phyloP scores from a whole-genome alignment of 2,888 invertebrate genomes.

The Nephrotoma flavescens region DNA sequence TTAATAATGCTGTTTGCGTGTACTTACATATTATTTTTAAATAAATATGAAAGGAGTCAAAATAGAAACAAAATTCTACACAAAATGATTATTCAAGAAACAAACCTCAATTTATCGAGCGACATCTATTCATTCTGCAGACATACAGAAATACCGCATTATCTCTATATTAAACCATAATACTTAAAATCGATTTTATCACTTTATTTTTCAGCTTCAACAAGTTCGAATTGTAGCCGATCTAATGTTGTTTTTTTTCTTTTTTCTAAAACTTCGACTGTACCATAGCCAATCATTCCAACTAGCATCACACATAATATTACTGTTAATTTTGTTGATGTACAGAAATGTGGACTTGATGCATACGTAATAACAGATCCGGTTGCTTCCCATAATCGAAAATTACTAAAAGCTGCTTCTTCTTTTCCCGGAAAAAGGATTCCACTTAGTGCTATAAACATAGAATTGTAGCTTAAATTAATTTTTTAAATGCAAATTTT shows the following conservation, averaged over 20 bases:
- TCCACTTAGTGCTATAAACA: conserved; percentile 57
- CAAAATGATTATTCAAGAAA: too few species aligned
- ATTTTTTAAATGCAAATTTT: neutral
- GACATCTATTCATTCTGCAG: too few species aligned
- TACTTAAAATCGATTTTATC: neutral
- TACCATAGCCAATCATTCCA: conserved; percentile 42
- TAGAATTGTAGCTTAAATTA: neutral
- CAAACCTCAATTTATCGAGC: too few species aligned
- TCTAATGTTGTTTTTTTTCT: conserved; percentile 12
- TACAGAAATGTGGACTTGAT: conserved; percentile 62
- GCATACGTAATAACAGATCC: conserved; percentile 79
- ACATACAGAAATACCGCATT: too few species aligned
- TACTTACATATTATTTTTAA: too few species aligned
- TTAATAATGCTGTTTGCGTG: too few species aligned
- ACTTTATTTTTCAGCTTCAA: neutral
- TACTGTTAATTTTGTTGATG: conserved; percentile 52
- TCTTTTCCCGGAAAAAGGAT: conserved; percentile 71
- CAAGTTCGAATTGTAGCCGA: neutral
- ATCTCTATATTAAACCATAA: neutral
- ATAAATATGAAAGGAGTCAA: too few species aligned
- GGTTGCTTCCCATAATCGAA: conserved; percentile 80
- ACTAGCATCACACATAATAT: conserved; percentile 49
- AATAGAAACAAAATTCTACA: too few species aligned
- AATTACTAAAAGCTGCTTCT: conserved; percentile 86
- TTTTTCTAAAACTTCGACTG: conserved; percentile 22